Base-by-base conservation (phyloP, 2,797 vertebrate genomes). In the Amphiprion clarkii region DNA sequence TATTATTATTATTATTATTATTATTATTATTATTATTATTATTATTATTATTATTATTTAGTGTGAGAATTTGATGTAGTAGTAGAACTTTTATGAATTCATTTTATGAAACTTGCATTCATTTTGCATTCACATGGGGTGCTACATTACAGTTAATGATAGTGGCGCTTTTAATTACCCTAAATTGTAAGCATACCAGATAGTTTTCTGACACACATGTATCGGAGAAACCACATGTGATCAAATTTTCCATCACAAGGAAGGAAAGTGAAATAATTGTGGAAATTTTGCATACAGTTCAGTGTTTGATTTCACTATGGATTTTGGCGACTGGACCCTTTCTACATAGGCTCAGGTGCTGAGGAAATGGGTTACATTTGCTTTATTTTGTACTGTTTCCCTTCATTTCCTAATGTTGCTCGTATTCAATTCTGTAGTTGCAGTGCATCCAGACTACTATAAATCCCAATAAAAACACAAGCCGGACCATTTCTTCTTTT, bases 401-500 rank as follows among this genome's bases (percentile, higher is more conserved):
- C 17, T 17, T 6, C 51, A 33, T 76, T 40, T 63, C 51, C 64
- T 42, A 64, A 40, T 62, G 64, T 21, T 73, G 55, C 27, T 74
- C 53, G 61, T 48, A 57, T 75, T 56, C 36, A 73, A 31, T 59
- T 39, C 25, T 67, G 61, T 61, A 29, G 74, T 64, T 76, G 44
- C 40, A 62, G 60, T 48, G 54, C 40, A 78, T 73, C 23, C 72
- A 82, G 67, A 63, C 60, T 46, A 31, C 31, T 5, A 71, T 75
- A 25, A 66, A 81, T 77, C 61, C 23, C 5, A 71, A 73, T 65
- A 74, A 59, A 71, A 58, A 73, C 40, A 33, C 27, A 67, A 74
- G 44, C 13, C 53, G 36, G 66, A 48, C 25, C 67, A 62, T n/a
- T 71, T 86, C n/a, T 54, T 23, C 44, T 56, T 61, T 31, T 56